These are phyloP conservation scores for Aphrocallistes beatrix DNA, from an alignment of 37 sponge, comb jelly and placozoan species.

Conservation along the genomic window DNA sequence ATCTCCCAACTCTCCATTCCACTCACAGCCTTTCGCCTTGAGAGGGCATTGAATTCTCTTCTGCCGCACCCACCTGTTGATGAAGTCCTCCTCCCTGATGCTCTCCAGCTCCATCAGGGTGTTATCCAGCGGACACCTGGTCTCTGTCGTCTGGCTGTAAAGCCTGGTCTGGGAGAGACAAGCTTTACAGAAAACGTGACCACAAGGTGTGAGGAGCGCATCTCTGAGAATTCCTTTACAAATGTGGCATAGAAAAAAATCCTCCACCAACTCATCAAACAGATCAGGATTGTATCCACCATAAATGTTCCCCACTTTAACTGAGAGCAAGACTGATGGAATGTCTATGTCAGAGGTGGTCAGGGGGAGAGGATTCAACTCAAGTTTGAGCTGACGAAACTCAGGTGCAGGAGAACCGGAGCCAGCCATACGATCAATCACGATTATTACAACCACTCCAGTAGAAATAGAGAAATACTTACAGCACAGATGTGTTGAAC, in stretches of 20 bases:
- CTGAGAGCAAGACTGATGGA: slow-evolving; percentile 8
- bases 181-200: neutral
- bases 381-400: neutral
- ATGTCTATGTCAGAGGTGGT: slow-evolving; percentile 14
- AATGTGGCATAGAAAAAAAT: neutral
- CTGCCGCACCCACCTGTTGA: neutral
- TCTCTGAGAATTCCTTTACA: neutral
- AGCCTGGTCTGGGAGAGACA: neutral
- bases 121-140: neutral
- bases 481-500: too few relatives aligned
- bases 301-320: slow-evolving; percentile 1
- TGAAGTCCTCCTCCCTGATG: neutral
- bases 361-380: neutral
- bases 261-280: neutral
- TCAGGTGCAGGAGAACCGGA: too few relatives aligned
- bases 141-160: neutral
- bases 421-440: neutral
- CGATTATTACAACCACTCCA: too few relatives aligned
- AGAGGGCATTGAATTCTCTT: neutral
- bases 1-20: neutral
- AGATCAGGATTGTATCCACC: neutral
- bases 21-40: neutral
- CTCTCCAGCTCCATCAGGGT: neutral
- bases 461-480: too few relatives aligned
- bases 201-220: neutral